Conservation (phyloP, 2,113 vertebrate genomes). For the Desmodus rotundus region DNA sequence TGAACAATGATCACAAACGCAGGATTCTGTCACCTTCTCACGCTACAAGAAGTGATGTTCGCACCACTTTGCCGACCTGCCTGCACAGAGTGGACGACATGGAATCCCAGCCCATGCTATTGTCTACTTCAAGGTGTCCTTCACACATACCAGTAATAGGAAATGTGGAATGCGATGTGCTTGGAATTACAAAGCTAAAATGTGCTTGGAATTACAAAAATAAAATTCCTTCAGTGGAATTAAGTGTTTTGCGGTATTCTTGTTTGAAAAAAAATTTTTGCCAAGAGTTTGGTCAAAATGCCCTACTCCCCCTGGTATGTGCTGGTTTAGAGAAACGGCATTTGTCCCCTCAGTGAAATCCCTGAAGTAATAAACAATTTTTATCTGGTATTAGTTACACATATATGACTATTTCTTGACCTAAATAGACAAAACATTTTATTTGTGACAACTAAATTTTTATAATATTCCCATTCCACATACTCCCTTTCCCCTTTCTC, state of each 20-base stretch:
- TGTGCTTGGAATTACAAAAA: constrained; percentile 31
- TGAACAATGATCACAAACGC: not conserved
- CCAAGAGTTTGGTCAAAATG: constrained; percentile 41
- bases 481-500: not conserved
- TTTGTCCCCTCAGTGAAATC: constrained; percentile 7
- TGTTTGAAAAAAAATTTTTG: constrained; percentile 19
- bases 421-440: not conserved
- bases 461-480: not conserved
- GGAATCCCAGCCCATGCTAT: not conserved
- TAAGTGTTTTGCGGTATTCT: constrained; percentile 32
- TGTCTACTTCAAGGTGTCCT: not conserved
- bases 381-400: not conserved
- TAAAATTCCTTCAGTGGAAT: constrained; percentile 20
- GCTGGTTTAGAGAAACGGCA: constrained; percentile 41
- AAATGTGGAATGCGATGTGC: not conserved
- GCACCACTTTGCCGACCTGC: not conserved
- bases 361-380: not conserved
- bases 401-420: not conserved
- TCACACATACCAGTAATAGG: not conserved
- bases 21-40: not conserved
- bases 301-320: not conserved
- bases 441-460: not conserved
- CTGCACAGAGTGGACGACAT: not conserved
- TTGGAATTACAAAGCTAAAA: constrained; percentile 51
- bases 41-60: not conserved